Evolutionary conservation across 2,888 invertebrate genomes (phyloP), one percentile per base, ranked within the genome.

Genomic region (Cantharis rufa): DNA sequence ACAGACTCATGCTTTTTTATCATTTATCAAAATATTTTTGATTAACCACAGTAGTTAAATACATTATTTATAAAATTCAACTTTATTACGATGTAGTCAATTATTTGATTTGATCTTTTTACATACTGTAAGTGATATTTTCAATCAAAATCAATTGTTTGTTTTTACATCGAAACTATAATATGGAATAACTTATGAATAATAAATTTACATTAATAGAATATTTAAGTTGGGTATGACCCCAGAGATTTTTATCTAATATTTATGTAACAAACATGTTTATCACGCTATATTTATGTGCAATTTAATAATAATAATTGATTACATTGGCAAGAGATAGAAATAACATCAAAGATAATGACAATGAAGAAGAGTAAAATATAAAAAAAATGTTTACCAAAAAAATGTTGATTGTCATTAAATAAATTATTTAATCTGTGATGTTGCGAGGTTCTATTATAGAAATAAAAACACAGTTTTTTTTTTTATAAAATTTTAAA

Each of bases 1-100:
- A 21, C n/a, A 21, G 13, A 24, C 64, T 66, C 64, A 66, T 66
- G 64, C n/a, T 66, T 66, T 63, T 13, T 66, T 66, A 66, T 66
- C 64, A 24, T 66, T 66, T 66, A 66, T 66, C 64, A 66, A 66
- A 66, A 66, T 66, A 66, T 24, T 66, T 64, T 66, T 66, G 18
- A 66, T 66, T 66, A 66, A 66, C 48, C 7, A 21, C 24, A n/a
- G 16, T n/a, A 66, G n/a, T 16, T 18, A 21, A 66, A 66, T 24
- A 66, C 18, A 21, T 66, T 21, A 66, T 66, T 66, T 66, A 24
- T n/a, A 48, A n/a, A 48, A n/a, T 48, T 48, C n/a, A n/a, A 48
- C 48, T 48, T 48, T 48, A 48, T 48, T 48, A 48, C n/a, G 5
- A 48, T 48, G 48, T 48, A 48, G n/a, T 13, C n/a, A 1, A 48